Conservation (phyloP, 2,888 invertebrate species). For the Drosophila greeni region DNA sequence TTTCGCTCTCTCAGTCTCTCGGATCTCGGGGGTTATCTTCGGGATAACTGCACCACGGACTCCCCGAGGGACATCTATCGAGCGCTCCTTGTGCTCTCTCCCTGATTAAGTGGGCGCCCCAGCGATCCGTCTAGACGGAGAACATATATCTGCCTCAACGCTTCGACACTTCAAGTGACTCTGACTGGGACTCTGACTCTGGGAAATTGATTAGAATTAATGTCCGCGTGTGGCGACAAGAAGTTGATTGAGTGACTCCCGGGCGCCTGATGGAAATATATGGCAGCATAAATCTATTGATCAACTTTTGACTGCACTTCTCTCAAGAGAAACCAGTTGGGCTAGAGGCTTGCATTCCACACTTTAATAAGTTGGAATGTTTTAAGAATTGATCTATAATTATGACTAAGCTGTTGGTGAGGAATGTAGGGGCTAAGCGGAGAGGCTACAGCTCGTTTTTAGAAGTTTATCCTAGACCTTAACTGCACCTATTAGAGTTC, state of each 20-base stretch:
- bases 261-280: slow-evolving; percentile 23
- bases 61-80: slow-evolving; percentile 30
- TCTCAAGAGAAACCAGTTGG: slow-evolving; percentile 9
- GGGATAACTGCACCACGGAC: slow-evolving; percentile 34
- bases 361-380: slow-evolving; percentile 20
- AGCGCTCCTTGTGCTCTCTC: slow-evolving; percentile 10
- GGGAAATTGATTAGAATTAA: slow-evolving; percentile 71
- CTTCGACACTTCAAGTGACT: slow-evolving; percentile 28
- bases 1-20: neutral
- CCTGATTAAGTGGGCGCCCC: slow-evolving; percentile 45
- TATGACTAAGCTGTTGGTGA: neutral
- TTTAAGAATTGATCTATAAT: slow-evolving; percentile 9
- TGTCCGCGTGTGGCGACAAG: slow-evolving; percentile 55
- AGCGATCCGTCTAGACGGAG: slow-evolving; percentile 37
- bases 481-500: too few species aligned
- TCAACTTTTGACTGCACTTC: slow-evolving; percentile 9
- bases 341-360: slow-evolving; percentile 13
- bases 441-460: neutral
- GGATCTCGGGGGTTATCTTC: slow-evolving; percentile 29
- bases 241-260: slow-evolving; percentile 39
- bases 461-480: too few species aligned
- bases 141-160: slow-evolving; percentile 14
- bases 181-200: slow-evolving; percentile 30
- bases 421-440: neutral
- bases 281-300: slow-evolving; percentile 24